Evolutionary conservation across 1,140 invertebrate genomes (phyloP), one percentile per base, ranked within the genome.

Genomic region (Leptinotarsa texana): DNA sequence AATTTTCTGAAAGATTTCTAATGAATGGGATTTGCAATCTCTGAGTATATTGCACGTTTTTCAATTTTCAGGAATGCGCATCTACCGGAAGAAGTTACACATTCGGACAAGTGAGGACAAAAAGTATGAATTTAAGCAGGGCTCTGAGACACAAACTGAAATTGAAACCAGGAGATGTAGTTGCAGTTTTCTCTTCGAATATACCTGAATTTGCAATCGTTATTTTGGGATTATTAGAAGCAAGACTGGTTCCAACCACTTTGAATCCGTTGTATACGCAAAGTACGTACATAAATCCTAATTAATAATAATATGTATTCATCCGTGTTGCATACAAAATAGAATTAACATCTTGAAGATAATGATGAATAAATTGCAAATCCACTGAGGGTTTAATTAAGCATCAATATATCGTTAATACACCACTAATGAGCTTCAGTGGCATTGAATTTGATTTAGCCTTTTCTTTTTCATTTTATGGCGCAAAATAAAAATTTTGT

Each of bases 221-320:
- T 2, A 82, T 90, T 15, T 82, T 94, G 48, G 95, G 93, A 2
- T 88, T 88, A 65, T 81, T 93, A 3, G 88, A 91, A 76, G 90
- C 92, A 22, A 94, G 94, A 0, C 86, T 92, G 1, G 80, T 91
- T 11, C 88, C 93, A 5, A 94, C 94, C 11, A 92, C 94, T 1
- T 87, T 94, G 1, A 97, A 96, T 87, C 93, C 94, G 1, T 82
- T 91, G 51, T 97, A 95, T 80, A 96, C 93, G 4, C 77, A 90
- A 81, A 91, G 95, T 96, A 66, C 17, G 15, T 57, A 6, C 18
- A 65, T 22, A 65, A 1, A 62, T 17, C 5, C 17, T 62, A 21
- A 0, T 1, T 21, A 1, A 21, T 21, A 21, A 21, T 21, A 21
- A 21, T 21, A 21, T 21, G 21, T 21, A 21, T 21, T 21, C 21